Percentiles rank a stretch among this genome's conserved stretches.
Conservation (phyloP, 1,140 invertebrate species). For the Pinna nobilis region DNA sequence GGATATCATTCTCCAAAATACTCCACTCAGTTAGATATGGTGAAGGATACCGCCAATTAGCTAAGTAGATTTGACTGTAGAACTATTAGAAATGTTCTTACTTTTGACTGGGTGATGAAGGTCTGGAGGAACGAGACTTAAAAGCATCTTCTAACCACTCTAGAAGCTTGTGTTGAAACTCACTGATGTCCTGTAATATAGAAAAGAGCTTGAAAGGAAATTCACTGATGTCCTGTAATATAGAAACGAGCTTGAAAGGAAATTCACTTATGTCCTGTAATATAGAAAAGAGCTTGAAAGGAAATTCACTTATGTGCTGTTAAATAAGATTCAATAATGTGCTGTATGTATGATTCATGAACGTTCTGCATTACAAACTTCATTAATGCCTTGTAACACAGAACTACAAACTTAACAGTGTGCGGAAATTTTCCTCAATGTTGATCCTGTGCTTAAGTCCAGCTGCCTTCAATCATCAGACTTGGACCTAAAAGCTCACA, state of each 20-base stretch:
- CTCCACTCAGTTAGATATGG: background rate
- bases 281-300: background rate
- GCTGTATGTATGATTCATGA: too few relatives aligned
- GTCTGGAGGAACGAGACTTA: constrained; percentile 56
- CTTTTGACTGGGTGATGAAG: constrained; percentile 40
- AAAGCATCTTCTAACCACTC: constrained; percentile 77
- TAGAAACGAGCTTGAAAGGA: background rate
- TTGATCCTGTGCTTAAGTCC: too few relatives aligned
- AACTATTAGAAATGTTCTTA: constrained; percentile 4
- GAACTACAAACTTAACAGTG: too few relatives aligned
- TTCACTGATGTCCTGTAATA: background rate
- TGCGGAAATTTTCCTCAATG: too few relatives aligned
- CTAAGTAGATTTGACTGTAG: background rate
- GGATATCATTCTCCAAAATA: background rate
- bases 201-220: background rate
- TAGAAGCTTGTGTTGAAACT: constrained; percentile 77
- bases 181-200: constrained; percentile 76
- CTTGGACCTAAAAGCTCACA: too few relatives aligned
- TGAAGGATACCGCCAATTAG: background rate
- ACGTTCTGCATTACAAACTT: too few relatives aligned
- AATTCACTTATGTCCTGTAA: background rate
- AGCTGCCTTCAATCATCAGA: too few relatives aligned
- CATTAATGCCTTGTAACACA: too few relatives aligned
- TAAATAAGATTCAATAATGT: background rate
- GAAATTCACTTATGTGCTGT: background rate